A percentile compares a stretch with the other conserved stretches of the same genome.
Conservation (phyloP, 2,113 vertebrate genomes). For the Puntigrus tetrazona region DNA sequence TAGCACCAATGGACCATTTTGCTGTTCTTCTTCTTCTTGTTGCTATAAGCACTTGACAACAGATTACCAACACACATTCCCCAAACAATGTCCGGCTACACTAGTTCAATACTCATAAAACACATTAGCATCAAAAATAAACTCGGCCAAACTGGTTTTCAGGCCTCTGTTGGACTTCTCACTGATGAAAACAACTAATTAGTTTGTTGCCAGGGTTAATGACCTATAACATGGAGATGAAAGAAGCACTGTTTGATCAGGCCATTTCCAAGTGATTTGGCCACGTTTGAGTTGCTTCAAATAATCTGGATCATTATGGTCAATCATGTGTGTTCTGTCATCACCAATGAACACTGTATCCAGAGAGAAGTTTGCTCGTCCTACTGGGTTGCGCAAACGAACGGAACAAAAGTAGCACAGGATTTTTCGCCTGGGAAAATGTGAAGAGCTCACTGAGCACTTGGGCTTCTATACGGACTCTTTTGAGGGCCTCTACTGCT, state of each 20-base stretch:
- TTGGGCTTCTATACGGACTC: conserved; percentile 59
- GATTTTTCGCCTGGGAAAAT: conserved; percentile 68
- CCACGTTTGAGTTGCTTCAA: conserved; percentile 39
- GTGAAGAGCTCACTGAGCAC: conserved; percentile 69
- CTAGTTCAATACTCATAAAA: not conserved
- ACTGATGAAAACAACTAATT: conserved; percentile 29
- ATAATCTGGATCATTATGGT: conserved; percentile 49
- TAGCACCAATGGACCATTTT: not conserved
- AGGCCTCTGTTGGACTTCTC: not conserved
- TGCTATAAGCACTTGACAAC: not conserved
- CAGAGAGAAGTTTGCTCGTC: conserved; percentile 11
- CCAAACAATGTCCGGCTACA: not conserved
- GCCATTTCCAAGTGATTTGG: conserved; percentile 24
- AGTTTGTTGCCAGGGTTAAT: conserved; percentile 37
- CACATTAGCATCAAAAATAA: conserved; percentile 9
- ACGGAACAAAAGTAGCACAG: conserved; percentile 69
- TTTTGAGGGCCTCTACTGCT: conserved; percentile 63
- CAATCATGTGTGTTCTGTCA: conserved; percentile 37
- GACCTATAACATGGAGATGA: conserved; percentile 34
- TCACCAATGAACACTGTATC: conserved; percentile 30
- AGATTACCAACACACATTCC: not conserved
- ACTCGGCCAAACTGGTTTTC: not conserved
- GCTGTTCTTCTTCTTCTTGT: not conserved
- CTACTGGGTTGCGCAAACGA: conserved; percentile 62
- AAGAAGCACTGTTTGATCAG: conserved; percentile 23